These are phyloP conservation scores for Mormyrus hasselquistii DNA, from an alignment of 2,797 vertebrate species.

Conservation along the genomic window DNA sequence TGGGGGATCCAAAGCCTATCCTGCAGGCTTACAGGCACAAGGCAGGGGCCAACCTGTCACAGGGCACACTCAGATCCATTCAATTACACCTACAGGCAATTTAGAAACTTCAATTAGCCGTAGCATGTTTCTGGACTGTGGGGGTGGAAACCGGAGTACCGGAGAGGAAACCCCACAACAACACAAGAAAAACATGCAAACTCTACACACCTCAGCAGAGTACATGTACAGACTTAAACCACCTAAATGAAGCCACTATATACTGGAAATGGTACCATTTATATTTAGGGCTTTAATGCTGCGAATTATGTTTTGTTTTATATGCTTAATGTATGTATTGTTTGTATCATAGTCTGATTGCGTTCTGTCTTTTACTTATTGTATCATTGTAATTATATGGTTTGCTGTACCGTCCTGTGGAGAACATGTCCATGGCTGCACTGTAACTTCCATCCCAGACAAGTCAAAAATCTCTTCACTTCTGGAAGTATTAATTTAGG, in stretches of 20 bases:
- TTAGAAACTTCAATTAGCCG: not conserved
- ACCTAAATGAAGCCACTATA: not conserved
- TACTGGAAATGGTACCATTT: not conserved
- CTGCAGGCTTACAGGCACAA: not conserved
- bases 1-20: not conserved
- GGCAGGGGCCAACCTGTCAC: not conserved
- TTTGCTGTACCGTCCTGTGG: not conserved
- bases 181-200: not conserved
- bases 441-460: not conserved
- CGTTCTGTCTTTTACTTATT: slow-evolving; percentile 51
- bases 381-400: slow-evolving; percentile 40
- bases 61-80: not conserved
- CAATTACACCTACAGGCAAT: not conserved
- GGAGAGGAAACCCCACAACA: not conserved
- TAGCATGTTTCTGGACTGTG: not conserved
- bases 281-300: not conserved
- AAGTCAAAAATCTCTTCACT: not conserved
- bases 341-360: slow-evolving; percentile 50
- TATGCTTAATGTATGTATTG: not conserved
- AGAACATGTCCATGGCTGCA: not conserved
- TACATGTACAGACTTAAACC: not conserved
- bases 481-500: not conserved
- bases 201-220: not conserved
- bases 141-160: not conserved
- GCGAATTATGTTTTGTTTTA: not conserved